Base-by-base conservation (phyloP, 2,888 invertebrate species). In the Pollenia amentaria region DNA sequence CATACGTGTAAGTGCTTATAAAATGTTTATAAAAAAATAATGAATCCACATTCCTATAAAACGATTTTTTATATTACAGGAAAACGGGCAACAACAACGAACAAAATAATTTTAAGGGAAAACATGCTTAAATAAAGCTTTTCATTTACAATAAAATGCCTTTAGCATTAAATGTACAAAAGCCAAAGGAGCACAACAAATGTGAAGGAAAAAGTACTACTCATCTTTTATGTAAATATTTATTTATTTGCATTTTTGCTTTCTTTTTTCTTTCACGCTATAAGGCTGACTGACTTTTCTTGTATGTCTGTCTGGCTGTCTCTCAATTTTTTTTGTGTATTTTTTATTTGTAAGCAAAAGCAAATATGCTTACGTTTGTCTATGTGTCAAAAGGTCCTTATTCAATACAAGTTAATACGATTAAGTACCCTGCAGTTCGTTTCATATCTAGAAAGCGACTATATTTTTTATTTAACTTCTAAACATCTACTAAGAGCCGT, bases 191-290 rank as follows among this genome's bases (percentile, higher is more conserved):
- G 38, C 55, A 46, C n/a, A 78, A 57, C 18, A 48, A 53, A 21
- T 11, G 16, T 53, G 44, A 65, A 29, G 53, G 16, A 11, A 46
- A 42, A 65, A 72, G 46, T 67, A 40, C 57, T 64, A 64, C 82
- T 86, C 73, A 78, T 86, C 73, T 73, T 86, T 86, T 78, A 82
- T 82, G 77, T 67, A 78, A 85, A 85, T 85, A 82, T 85, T 85
- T 82, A 78, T 78, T 69, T 84, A 69, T 75, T 72, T 70, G 21
- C 46, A 40, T 76, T 64, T 69, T 73, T 42, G 42, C 21, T 64
- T 38, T 65, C 51, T 40, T 51, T 67, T 77, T 16, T 11, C 2
- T 51, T 18, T 40, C 44, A 60, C 8, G 38, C 55, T 64, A 12
- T n/a, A 60, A 67, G 21, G 60, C 57, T 64, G 21, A 57, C 57